Percentiles rank a stretch among this genome's conserved stretches.
phyloP scores from a whole-genome alignment of 37 sponge, comb jelly and placozoan species.

The Halisarca cf. caerulea region DNA sequence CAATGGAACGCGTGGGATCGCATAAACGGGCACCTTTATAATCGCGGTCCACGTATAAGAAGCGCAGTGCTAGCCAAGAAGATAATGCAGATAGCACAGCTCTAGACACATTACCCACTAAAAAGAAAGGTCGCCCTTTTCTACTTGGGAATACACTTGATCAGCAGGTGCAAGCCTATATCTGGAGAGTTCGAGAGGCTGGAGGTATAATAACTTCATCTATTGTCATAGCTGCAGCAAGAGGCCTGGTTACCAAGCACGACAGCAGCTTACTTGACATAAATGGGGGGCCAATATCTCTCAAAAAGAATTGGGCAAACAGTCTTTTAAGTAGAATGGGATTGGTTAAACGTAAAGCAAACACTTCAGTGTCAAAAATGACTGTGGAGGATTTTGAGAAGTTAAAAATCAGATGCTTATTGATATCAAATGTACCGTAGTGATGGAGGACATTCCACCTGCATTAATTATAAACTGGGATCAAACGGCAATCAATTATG shows the following conservation, averaged over 20 bases:
- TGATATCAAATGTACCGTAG: conserved; percentile 1
- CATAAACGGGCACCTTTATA: too few species aligned
- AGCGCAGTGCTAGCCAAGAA: not conserved
- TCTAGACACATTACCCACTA: not conserved
- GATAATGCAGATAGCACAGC: too few species aligned
- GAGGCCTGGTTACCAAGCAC: not conserved
- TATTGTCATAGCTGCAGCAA: not conserved
- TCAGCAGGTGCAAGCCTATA: not conserved
- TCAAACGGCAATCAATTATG: conserved; percentile 43
- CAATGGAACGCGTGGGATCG: too few species aligned
- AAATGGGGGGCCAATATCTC: conserved; percentile 4
- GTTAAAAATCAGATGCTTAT: conserved; percentile 15
- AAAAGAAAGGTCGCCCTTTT: not conserved
- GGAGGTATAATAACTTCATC: not conserved
- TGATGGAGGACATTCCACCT: conserved; percentile 19
- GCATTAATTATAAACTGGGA: conserved; percentile 34
- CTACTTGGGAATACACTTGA: not conserved
- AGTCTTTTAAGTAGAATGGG: conserved; percentile 33
- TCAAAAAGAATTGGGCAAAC: conserved; percentile 24
- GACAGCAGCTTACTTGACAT: not conserved
- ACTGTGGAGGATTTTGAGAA: conserved; percentile 5
- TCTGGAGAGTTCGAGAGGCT: not conserved
- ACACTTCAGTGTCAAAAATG: conserved; percentile 32
- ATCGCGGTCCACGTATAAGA: too few species aligned
- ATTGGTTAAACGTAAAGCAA: conserved; percentile 26